A percentile compares a stretch with the other conserved stretches of the same genome.
Conservation (phyloP, 2,888 invertebrate genomes). For the Andrena praecox region DNA sequence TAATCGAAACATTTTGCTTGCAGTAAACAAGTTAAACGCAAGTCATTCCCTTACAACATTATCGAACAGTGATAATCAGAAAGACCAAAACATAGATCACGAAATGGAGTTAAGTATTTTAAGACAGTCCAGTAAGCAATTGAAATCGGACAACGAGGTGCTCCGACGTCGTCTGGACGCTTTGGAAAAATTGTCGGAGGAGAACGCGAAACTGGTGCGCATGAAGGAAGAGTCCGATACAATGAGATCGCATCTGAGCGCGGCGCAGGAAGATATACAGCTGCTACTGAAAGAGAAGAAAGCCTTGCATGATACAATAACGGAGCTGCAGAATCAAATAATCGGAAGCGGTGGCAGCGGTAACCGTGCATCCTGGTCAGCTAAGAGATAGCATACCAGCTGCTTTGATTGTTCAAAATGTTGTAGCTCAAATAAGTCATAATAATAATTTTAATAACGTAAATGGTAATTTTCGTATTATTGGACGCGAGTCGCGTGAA, state of each 20-base stretch:
- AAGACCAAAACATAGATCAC: conserved; percentile 79
- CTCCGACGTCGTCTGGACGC: conserved; percentile 87
- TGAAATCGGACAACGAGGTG: conserved; percentile 88
- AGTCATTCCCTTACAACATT: conserved; percentile 64
- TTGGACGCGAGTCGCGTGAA: background rate
- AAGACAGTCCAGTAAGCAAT: conserved; percentile 86
- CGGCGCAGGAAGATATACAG: conserved; percentile 91
- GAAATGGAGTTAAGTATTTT: conserved; percentile 85
- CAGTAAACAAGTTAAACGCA: conserved; percentile 72
- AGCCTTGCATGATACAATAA: conserved; percentile 89
- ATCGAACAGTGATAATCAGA: conserved; percentile 64
- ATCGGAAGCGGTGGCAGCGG: conserved; percentile 83
- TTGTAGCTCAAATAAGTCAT: conserved; percentile 87
- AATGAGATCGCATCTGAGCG: conserved; percentile 87
- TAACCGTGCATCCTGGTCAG: conserved; percentile 85
- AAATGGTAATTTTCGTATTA: conserved; percentile 31
- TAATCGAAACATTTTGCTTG: conserved; percentile 53
- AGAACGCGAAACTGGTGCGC: conserved; percentile 86
- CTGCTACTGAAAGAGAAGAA: conserved; percentile 91
- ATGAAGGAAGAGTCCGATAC: conserved; percentile 87
- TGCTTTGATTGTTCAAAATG: conserved; percentile 90
- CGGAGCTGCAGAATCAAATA: conserved; percentile 88
- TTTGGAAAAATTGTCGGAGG: conserved; percentile 87
- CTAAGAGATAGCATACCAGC: conserved; percentile 89
- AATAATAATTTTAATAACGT: conserved; percentile 56